Conservation (phyloP, 2,113 vertebrate species). For the Urocolius indicus region DNA sequence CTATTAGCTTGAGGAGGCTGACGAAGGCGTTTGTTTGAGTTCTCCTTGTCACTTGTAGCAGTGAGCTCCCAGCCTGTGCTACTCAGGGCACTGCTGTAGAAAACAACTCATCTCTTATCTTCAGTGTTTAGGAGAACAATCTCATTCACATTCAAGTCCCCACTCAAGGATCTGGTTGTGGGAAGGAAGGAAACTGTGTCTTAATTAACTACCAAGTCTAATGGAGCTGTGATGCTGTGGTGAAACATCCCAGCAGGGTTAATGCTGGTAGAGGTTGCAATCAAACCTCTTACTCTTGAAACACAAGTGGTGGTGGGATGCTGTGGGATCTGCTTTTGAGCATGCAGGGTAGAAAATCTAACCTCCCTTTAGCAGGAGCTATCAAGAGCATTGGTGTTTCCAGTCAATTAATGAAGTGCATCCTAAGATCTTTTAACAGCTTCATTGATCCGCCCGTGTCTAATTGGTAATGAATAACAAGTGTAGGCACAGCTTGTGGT, state of each 20-base stretch:
- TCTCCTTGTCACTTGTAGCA: neutral
- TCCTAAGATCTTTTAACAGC: neutral
- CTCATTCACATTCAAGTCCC: neutral
- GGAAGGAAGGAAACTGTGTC: neutral
- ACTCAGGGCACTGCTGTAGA: neutral
- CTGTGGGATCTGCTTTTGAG: neutral
- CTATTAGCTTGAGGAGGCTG: neutral
- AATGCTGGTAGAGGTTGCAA: neutral
- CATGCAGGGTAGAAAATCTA: neutral
- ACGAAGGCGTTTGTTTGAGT: neutral
- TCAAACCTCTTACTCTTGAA: neutral
- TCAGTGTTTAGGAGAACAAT: neutral
- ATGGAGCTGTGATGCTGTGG: neutral
- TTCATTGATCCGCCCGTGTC: neutral
- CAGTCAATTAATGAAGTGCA: neutral
- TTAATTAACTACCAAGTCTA: neutral
- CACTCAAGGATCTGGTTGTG: neutral
- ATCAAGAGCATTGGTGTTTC: neutral
- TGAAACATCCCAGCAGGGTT: neutral
- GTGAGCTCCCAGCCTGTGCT: neutral
- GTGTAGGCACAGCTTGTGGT: neutral
- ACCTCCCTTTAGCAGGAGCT: neutral
- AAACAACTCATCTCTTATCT: conserved; percentile 35
- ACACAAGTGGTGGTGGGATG: neutral
- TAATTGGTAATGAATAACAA: neutral